Evolutionary conservation across 2,113 vertebrate genomes (phyloP).

Genomic region (Cyprinodon tularosa): DNA sequence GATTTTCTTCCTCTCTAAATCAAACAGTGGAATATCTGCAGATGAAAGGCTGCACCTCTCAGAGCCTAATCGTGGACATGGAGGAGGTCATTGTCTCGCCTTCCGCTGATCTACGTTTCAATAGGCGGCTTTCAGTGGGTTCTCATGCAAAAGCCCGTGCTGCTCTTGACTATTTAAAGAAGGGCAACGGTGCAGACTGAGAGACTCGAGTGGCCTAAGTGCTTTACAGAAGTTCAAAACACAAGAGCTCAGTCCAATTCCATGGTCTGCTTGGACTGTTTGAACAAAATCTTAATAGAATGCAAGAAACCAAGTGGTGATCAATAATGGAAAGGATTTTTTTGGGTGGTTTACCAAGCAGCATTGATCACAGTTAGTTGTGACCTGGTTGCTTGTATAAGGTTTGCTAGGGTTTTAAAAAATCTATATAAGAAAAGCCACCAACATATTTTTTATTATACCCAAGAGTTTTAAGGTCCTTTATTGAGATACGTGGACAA

Average conservation of each 20-base stretch:
- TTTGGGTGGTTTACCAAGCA: neutral
- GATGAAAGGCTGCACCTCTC: slow-evolving; percentile 71
- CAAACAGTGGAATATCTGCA: slow-evolving; percentile 73
- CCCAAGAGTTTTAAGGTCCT: neutral
- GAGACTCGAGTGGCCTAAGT: slow-evolving; percentile 50
- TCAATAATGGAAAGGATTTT: slow-evolving; percentile 29
- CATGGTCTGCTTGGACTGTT: slow-evolving; percentile 45
- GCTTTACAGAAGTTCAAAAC: slow-evolving; percentile 59
- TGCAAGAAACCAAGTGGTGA: slow-evolving; percentile 29
- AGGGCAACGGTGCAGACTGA: slow-evolving; percentile 40
- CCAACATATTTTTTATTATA: neutral
- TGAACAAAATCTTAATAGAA: slow-evolving; percentile 34
- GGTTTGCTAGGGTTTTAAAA: neutral
- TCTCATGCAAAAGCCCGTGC: slow-evolving; percentile 65
- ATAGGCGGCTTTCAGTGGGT: slow-evolving; percentile 66
- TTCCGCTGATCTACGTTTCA: slow-evolving; percentile 68
- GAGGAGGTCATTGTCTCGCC: slow-evolving; percentile 72
- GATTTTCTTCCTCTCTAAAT: slow-evolving; percentile 74
- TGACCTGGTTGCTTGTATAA: neutral
- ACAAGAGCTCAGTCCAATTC: slow-evolving; percentile 40
- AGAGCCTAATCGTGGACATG: slow-evolving; percentile 68
- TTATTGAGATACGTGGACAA: neutral
- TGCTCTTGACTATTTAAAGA: slow-evolving; percentile 53
- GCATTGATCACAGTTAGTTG: neutral
- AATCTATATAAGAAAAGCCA: too few relatives aligned